Evolutionary conservation across 1,140 invertebrate genomes (phyloP).

Genomic region (Heliconius melpomene): DNA sequence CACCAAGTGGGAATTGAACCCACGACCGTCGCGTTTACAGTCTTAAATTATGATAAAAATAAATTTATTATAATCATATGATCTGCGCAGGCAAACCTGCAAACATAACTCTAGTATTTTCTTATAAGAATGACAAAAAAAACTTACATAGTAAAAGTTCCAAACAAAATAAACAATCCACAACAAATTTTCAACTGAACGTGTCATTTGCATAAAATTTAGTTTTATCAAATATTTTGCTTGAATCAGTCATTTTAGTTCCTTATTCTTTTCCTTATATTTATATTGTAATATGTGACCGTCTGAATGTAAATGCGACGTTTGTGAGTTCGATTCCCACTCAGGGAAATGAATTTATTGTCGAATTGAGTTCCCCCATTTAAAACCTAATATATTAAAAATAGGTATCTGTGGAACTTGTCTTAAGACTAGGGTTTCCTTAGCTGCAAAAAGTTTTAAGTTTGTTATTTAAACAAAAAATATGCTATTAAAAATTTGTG

Average conservation of each 20-base stretch:
- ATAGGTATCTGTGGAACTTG: neutral
- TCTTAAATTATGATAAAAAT: too few species aligned
- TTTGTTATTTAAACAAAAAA: too few species aligned
- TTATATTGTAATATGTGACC: neutral
- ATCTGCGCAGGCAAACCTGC: too few species aligned
- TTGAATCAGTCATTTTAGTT: slow-evolving; percentile 26
- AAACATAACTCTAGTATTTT: too few species aligned
- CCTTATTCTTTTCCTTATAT: slow-evolving; percentile 9
- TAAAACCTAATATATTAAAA: too few species aligned
- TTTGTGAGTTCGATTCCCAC: neutral
- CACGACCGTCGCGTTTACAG: too few species aligned
- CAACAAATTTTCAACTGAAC: slow-evolving; percentile 15
- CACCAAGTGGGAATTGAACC: too few species aligned
- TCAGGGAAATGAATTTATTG: neutral
- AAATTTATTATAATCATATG: too few species aligned
- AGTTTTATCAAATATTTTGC: slow-evolving; percentile 21
- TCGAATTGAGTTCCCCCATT: too few species aligned
- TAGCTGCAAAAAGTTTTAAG: neutral
- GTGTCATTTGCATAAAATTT: slow-evolving; percentile 20
- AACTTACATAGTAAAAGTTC: neutral
- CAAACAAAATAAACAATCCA: neutral
- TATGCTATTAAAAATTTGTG: neutral
- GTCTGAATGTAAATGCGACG: neutral
- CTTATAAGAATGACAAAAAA: neutral
- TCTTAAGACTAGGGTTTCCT: neutral